Evolutionary conservation across 2,113 vertebrate species (phyloP).

Genomic region (Asarcornis scutulata): DNA sequence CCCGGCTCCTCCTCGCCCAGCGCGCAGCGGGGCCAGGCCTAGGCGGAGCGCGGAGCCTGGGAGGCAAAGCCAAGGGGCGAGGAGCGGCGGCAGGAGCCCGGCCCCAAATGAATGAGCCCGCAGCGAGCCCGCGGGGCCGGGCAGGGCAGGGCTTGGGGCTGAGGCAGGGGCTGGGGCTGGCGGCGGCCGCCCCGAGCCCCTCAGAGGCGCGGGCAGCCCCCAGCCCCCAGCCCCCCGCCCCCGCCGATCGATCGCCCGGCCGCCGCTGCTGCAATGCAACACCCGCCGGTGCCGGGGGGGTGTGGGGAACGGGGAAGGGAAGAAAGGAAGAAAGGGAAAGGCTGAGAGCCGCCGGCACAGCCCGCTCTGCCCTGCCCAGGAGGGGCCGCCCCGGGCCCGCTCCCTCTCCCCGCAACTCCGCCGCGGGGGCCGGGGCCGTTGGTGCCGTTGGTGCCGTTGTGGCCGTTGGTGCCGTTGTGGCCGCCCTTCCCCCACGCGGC

Average conservation of each 20-base stretch:
- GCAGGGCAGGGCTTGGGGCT: no score
- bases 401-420: not conserved
- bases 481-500: not conserved
- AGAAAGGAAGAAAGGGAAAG: not conserved
- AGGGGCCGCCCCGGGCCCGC: not conserved
- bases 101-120: slow-evolving; percentile 59
- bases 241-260: not conserved
- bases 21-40: slow-evolving; percentile 50
- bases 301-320: no score
- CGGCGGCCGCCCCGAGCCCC: no score
- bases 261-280: slow-evolving; percentile 79
- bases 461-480: not conserved
- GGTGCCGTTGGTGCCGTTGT: no score
- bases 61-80: not conserved
- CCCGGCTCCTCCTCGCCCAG: not conserved
- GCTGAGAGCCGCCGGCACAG: no score
- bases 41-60: slow-evolving; percentile 27
- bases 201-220: no score
- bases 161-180: no score
- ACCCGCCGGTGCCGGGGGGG: not conserved
- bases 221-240: no score
- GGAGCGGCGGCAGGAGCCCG: not conserved
- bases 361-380: not conserved
- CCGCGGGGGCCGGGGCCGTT: not conserved
- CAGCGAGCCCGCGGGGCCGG: not conserved